Base-by-base conservation (phyloP, 2,888 invertebrate species). In the Colostygia pectinataria region DNA sequence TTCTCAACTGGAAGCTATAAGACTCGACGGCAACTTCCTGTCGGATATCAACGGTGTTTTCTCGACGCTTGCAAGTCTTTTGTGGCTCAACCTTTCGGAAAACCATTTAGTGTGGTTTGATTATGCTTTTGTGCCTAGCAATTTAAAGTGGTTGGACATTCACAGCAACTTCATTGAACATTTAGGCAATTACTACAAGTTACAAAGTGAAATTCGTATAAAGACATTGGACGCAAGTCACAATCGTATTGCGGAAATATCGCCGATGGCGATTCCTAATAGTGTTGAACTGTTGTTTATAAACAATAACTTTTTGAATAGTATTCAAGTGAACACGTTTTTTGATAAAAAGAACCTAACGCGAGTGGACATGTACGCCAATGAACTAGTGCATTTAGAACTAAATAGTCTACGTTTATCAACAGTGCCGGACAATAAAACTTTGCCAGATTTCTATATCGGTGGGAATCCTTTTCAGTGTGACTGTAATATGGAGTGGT, bases 401-500 rank as follows among this genome's bases (percentile, higher is more conserved):
- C 83, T 97, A 65, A 95, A 95, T 70, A 94, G 96, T 59, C 88
- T 97, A 63, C 92, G 96, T 46, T 91, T 97, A 61, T 92, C 94
- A n/a, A 92, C 94, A 42, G 93, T 95, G 65, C 92, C 94, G 10
- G 90, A 90, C 36, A 94, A 94, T 64, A 94, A 94, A 73, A 92
- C 93, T 9, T 90, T 96, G 60, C 97, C 97, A 0, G 96, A 97
- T 79, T 96, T 98, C 81, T 97, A 96, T 80, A 92, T 98, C 61
- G 97, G 96, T 55, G 96, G 96, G 36, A 98, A 98, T 83, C 98
- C 98, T 8, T 97, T 98, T 85, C 94, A 96, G 68, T 98, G 98
- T 87, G 97, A 98, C 77, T 98, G 98, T 88, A 94, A 95, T 56
- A 97, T 98, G 97, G 97, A 97, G 80, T 98, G 98, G 98, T 88